Conservation (phyloP, 2,113 vertebrate genomes). For the Seriola rivoliana region DNA sequence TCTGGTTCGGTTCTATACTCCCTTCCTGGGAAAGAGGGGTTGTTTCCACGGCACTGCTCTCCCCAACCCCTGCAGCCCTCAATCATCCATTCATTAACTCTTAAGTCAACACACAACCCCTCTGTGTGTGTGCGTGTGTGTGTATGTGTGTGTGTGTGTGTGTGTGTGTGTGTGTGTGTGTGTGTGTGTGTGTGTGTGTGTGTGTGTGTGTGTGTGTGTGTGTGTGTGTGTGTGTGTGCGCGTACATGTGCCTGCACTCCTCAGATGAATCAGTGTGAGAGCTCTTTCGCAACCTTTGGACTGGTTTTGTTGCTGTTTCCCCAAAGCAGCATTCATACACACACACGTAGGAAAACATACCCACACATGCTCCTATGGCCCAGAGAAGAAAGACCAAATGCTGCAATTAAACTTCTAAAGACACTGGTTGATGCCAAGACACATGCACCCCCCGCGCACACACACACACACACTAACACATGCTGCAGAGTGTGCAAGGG, state of each 20-base stretch:
- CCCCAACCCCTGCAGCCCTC: constrained; percentile 77
- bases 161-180: neutral
- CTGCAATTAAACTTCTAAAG: constrained; percentile 64
- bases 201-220: constrained; percentile 37
- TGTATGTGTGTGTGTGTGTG: constrained; percentile 44
- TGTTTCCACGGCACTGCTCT: constrained; percentile 74
- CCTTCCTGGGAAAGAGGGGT: constrained; percentile 75
- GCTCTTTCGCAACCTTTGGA: constrained; percentile 65
- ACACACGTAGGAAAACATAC: constrained; percentile 15
- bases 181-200: constrained; percentile 34
- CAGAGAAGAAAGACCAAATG: constrained; percentile 58
- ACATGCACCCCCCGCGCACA: constrained; percentile 26
- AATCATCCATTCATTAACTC: constrained; percentile 87
- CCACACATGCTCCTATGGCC: constrained; percentile 36
- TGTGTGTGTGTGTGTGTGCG: constrained; percentile 34
- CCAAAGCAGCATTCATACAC: constrained; percentile 27
- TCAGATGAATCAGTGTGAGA: constrained; percentile 62
- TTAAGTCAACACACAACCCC: constrained; percentile 81
- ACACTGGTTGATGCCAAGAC: constrained; percentile 57
- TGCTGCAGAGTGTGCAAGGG: constrained; percentile 59
- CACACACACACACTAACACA: constrained; percentile 37
- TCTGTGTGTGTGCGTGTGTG: constrained; percentile 43
- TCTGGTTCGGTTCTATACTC: constrained; percentile 63
- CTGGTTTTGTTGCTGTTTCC: constrained; percentile 57
- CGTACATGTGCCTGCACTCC: constrained; percentile 35